Conservation (phyloP, 2,113 vertebrate species). For the Gobio gobio region DNA sequence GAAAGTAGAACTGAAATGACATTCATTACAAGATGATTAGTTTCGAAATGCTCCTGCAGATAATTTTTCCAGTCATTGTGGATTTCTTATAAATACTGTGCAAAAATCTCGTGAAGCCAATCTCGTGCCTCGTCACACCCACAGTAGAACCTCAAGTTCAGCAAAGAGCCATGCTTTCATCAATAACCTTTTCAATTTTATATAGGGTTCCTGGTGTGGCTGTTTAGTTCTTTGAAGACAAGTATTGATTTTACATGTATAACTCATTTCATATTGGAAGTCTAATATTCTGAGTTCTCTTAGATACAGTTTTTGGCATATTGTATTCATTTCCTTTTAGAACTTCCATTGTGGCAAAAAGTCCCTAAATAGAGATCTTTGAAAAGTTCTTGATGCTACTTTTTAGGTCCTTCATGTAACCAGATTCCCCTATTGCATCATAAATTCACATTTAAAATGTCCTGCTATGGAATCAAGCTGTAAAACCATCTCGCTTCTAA, state of each 20-base stretch:
- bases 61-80: too few relatives aligned
- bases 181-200: not conserved
- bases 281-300: not conserved
- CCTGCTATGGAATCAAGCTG: not conserved
- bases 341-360: not conserved
- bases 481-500: not conserved
- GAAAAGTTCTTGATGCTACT: not conserved
- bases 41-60: too few relatives aligned
- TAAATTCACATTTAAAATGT: not conserved
- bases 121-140: too few relatives aligned
- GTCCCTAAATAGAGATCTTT: not conserved
- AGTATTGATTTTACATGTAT: not conserved
- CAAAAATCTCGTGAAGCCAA: too few relatives aligned
- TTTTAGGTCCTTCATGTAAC: not conserved
- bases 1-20: too few relatives aligned
- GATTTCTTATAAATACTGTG: too few relatives aligned
- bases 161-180: not conserved
- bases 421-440: not conserved
- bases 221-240: not conserved
- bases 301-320: not conserved
- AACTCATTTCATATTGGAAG: not conserved
- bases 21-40: too few relatives aligned
- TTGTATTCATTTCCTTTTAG: not conserved
- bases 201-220: not conserved
- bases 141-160: not conserved